Conservation (phyloP, 1,140 invertebrate genomes). For the Berghia stephanieae region DNA sequence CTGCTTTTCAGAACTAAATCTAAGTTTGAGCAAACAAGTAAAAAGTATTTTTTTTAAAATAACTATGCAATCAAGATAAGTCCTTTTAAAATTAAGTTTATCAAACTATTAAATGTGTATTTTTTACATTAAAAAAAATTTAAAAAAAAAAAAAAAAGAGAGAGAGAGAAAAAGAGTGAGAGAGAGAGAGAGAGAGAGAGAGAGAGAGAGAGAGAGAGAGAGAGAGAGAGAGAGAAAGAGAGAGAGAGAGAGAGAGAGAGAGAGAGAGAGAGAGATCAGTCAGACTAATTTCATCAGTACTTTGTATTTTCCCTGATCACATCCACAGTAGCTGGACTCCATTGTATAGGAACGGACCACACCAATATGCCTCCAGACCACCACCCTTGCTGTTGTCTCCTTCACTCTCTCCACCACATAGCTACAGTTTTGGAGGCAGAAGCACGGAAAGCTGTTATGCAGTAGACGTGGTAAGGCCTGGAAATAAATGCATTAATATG, state of each 20-base stretch:
- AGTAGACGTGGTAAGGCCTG: conserved; percentile 74
- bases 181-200: no score
- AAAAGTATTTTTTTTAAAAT: no score
- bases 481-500: conserved; percentile 42
- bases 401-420: conserved; percentile 81
- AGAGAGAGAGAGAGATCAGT: not conserved
- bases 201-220: not conserved
- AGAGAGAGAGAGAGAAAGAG: not conserved
- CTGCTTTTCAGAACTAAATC: no score
- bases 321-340: conserved; percentile 81
- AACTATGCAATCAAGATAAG: not conserved
- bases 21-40: no score
- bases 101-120: not conserved
- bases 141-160: not conserved
- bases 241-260: not conserved
- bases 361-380: conserved; percentile 84
- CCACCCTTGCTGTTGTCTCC: conserved; percentile 85
- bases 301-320: conserved; percentile 80
- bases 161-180: no score
- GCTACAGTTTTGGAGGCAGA: conserved; percentile 79
- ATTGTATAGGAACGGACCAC: conserved; percentile 82
- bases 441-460: conserved; percentile 76
- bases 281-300: conserved; percentile 64
- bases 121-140: not conserved
- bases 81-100: not conserved